Percentiles rank a stretch among this genome's conserved stretches.
Conservation (phyloP, 1,140 invertebrate species). For the Agrilus planipennis region DNA sequence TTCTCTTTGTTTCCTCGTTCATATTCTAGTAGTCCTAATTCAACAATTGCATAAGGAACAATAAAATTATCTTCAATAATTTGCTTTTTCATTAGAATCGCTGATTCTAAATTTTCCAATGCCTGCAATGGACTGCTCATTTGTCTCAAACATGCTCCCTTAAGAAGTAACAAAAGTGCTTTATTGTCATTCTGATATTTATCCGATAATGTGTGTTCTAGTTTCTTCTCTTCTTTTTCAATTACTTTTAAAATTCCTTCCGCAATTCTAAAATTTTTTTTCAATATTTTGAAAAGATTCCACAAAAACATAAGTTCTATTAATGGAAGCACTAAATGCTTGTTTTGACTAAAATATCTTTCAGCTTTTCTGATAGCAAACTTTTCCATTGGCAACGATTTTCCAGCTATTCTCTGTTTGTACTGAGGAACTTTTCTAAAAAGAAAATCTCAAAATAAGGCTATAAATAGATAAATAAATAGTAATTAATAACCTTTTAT, state of each 20-base stretch:
- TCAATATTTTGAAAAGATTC: constrained; percentile 84
- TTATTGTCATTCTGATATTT: constrained; percentile 65
- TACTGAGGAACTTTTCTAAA: constrained; percentile 62
- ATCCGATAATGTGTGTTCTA: constrained; percentile 33
- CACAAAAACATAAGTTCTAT: constrained; percentile 86
- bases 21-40: constrained; percentile 69
- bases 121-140: constrained; percentile 60
- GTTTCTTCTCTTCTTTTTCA: constrained; percentile 45
- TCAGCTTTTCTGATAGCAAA: constrained; percentile 79
- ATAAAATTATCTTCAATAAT: constrained; percentile 77
- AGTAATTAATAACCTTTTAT: no score
- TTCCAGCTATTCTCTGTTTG: constrained; percentile 87
- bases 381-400: constrained; percentile 94
- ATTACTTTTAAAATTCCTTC: constrained; percentile 61
- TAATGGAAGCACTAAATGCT: constrained; percentile 64
- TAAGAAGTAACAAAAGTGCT: constrained; percentile 62
- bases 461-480: no score
- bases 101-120: constrained; percentile 60
- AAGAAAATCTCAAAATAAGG: no score
- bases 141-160: constrained; percentile 71
- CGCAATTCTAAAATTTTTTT: constrained; percentile 53
- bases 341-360: constrained; percentile 63
- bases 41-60: constrained; percentile 75
- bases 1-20: constrained; percentile 51
- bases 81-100: constrained; percentile 58